phyloP scores from a whole-genome alignment of 2,797 vertebrate genomes.

The Pelobates cultripes region DNA sequence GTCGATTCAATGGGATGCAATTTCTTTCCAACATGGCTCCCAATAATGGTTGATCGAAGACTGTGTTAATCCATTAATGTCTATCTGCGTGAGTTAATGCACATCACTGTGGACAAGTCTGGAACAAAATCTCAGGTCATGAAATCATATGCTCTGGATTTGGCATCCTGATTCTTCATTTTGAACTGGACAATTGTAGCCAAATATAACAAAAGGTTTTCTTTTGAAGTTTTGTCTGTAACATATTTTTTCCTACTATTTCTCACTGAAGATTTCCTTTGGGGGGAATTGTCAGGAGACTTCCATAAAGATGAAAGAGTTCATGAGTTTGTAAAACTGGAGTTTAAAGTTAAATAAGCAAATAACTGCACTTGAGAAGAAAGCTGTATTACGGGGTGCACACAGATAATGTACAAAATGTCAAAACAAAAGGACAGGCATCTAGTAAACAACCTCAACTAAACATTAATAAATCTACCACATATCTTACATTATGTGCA shows the following conservation, averaged over 20 bases:
- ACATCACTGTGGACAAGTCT: neutral
- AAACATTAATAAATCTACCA: too few relatives aligned
- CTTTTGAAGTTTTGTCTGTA: conserved; percentile 62
- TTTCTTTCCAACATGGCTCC: too few relatives aligned
- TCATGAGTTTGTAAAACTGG: neutral
- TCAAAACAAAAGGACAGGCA: too few relatives aligned
- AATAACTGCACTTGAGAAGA: neutral
- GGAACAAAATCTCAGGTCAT: neutral
- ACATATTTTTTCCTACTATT: conserved; percentile 44
- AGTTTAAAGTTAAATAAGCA: conserved; percentile 53
- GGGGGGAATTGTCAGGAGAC: conserved; percentile 48
- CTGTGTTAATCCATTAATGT: too few relatives aligned
- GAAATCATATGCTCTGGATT: too few relatives aligned
- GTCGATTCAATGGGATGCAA: too few relatives aligned
- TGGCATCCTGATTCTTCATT: too few relatives aligned
- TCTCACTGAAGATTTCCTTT: conserved; percentile 46
- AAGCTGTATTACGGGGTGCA: neutral
- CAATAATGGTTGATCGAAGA: too few relatives aligned
- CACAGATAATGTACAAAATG: too few relatives aligned
- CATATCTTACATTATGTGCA: too few relatives aligned
- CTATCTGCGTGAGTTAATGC: too few relatives aligned
- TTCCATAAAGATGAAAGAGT: conserved; percentile 46
- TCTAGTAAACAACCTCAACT: too few relatives aligned
- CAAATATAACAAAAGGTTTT: conserved; percentile 45
- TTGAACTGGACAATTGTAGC: conserved; percentile 36